These are phyloP conservation scores for Lithophane socia DNA, from an alignment of 2,888 invertebrate genomes.

Conservation along the genomic window DNA sequence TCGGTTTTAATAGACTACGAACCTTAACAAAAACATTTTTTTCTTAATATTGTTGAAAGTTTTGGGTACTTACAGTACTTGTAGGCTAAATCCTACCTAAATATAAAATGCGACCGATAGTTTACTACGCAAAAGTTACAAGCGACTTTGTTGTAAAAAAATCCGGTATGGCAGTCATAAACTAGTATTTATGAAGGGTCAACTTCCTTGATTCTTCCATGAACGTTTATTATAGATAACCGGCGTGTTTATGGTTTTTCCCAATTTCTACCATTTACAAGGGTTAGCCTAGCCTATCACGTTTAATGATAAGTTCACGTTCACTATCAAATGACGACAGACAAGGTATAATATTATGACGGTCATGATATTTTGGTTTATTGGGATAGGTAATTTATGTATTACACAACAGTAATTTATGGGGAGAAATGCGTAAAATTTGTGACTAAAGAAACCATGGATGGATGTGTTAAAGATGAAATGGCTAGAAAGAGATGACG, in stretches of 20 bases:
- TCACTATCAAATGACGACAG: conserved; percentile 41
- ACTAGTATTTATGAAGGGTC: conserved; percentile 67
- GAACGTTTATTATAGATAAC: conserved; percentile 61
- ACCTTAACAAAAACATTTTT: background rate
- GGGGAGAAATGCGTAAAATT: background rate
- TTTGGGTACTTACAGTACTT: background rate
- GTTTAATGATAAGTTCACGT: conserved; percentile 38
- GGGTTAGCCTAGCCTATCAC: conserved; percentile 40
- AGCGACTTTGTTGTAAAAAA: conserved; percentile 31
- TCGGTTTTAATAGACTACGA: background rate
- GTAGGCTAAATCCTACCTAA: too few relatives aligned
- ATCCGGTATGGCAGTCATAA: conserved; percentile 50
- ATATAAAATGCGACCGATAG: background rate
- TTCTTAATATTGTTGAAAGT: background rate
- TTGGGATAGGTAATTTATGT: conserved; percentile 1
- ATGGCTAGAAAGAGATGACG: background rate
- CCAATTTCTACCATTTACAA: conserved; percentile 50
- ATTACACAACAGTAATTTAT: background rate
- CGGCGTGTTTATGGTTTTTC: conserved; percentile 57
- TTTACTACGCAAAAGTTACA: conserved; percentile 2
- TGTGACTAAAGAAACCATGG: background rate
- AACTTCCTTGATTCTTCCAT: conserved; percentile 55
- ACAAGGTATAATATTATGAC: conserved; percentile 1
- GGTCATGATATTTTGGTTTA: background rate
- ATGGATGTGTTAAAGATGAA: background rate